These are phyloP conservation scores for Ganaspis brasiliensis DNA, from an alignment of 2,888 invertebrate genomes.

Conservation along the genomic window DNA sequence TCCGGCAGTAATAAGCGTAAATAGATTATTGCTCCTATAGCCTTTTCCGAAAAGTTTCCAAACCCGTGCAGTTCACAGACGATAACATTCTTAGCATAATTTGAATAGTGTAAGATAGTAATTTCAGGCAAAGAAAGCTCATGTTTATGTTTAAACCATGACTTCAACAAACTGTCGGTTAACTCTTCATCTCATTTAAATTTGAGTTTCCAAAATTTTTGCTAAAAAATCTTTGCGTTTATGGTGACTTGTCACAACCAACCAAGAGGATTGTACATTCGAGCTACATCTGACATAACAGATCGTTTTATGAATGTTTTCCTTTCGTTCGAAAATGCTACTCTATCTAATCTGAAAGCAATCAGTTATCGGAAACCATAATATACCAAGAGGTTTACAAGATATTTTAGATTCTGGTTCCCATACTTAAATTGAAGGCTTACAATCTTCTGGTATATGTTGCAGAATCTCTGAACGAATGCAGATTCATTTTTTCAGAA, in stretches of 20 bases:
- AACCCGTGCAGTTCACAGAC: constrained; percentile 3
- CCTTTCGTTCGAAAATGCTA: neutral
- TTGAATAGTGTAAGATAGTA: neutral
- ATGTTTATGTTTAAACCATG: neutral
- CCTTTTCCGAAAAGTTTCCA: neutral
- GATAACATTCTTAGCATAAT: neutral
- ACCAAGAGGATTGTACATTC: neutral
- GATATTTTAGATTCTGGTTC: neutral
- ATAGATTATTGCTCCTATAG: neutral
- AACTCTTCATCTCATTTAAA: constrained; percentile 36
- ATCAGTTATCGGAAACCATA: constrained; percentile 2
- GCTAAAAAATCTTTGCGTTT: constrained; percentile 43
- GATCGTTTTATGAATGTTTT: neutral
- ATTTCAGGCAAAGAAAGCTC: neutral
- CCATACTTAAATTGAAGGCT: neutral
- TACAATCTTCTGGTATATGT: neutral
- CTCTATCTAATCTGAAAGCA: neutral
- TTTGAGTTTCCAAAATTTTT: constrained; percentile 33
- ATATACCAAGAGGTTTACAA: neutral
- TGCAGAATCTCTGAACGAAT: neutral
- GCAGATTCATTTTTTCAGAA: neutral
- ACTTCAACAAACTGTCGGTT: too few species aligned
- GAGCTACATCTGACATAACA: neutral
- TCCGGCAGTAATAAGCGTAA: neutral
- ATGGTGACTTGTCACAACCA: constrained; percentile 39